Conservation (phyloP, 2,888 invertebrate species). For the Stramonita haemastoma region DNA sequence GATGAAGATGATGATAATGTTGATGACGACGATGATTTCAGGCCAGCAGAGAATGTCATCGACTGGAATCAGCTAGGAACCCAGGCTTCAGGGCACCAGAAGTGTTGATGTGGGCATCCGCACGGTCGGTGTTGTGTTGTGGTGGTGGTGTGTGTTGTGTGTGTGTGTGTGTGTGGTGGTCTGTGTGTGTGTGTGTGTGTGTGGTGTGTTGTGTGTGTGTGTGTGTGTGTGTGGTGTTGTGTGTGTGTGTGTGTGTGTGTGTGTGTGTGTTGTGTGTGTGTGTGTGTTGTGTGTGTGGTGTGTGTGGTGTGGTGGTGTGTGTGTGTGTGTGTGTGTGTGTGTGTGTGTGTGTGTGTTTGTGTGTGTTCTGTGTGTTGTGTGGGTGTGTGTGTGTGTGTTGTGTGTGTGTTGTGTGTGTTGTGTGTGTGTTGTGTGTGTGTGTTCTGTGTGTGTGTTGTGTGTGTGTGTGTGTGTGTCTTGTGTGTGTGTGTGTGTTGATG, state of each 20-base stretch:
- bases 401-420: neutral
- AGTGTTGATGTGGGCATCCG: constrained; percentile 85
- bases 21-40: neutral
- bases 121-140: constrained; percentile 78
- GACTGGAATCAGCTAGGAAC: constrained; percentile 85
- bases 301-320: neutral
- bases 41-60: constrained; percentile 17
- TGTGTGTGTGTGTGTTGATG: neutral
- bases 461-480: neutral
- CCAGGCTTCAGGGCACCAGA: constrained; percentile 92
- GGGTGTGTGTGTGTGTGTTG: neutral
- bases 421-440: neutral
- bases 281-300: neutral
- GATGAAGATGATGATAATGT: too few species aligned
- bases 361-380: neutral
- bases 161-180: neutral
- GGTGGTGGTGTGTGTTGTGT: neutral
- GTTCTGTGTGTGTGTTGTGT: neutral
- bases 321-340: neutral
- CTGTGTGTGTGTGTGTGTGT: neutral
- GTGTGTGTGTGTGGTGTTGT: neutral
- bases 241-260: neutral
- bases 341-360: neutral
- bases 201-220: neutral
- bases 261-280: neutral